Evolutionary conservation across 2,888 invertebrate species (phyloP).

Genomic region (Rhagophthalmus giganteus): DNA sequence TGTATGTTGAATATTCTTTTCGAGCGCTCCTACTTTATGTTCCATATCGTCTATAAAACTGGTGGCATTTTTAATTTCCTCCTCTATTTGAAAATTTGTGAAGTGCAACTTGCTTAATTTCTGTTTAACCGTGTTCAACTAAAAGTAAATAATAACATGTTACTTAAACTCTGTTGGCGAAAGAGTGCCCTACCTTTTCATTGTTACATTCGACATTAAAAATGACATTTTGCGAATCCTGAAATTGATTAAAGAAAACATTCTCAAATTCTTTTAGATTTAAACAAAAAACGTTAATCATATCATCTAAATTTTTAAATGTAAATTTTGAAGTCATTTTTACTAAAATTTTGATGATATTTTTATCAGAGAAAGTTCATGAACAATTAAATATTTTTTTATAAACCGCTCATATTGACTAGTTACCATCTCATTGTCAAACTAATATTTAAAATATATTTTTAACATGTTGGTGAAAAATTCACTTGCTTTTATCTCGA

Average conservation of each 20-base stretch:
- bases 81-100: conserved; percentile 1
- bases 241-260: conserved; percentile 10
- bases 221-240: not conserved
- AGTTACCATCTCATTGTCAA: not conserved
- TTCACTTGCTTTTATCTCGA: no score
- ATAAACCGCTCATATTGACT: not conserved
- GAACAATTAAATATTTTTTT: not conserved
- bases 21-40: conserved; percentile 1
- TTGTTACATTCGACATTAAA: not conserved
- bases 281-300: conserved; percentile 6
- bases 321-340: conserved; percentile 6
- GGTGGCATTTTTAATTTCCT: conserved; percentile 3
- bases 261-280: conserved; percentile 8
- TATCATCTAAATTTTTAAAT: conserved; percentile 12
- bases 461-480: no score
- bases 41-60: not conserved
- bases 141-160: not conserved
- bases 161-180: not conserved
- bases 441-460: no score
- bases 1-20: not conserved
- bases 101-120: not conserved
- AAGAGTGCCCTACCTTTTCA: conserved; percentile 8
- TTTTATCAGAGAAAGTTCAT: no score
- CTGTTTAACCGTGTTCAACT: not conserved
- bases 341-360: conserved; percentile 11